Evolutionary conservation across 2,797 vertebrate species (phyloP), one percentile per base, ranked within the genome.

Genomic region (Xerus rutilus): DNA sequence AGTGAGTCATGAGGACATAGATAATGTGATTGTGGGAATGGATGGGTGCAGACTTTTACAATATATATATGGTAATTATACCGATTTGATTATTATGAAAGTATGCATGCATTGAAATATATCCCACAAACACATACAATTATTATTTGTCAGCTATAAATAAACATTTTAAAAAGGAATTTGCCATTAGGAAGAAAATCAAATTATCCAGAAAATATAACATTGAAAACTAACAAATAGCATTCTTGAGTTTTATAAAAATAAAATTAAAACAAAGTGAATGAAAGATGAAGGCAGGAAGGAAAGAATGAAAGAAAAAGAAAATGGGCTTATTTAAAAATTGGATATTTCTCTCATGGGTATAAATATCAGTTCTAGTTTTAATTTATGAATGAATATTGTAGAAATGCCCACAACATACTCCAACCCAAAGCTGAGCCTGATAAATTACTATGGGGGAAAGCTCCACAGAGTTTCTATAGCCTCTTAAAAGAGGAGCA

Each of bases 201-300:
- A 57, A 78, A 52, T 49, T 94, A 32, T 64, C 69, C 47, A 88
- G 54, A 93, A 89, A 87, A n/a, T 86, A 52, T 14, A 81, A 15
- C 2, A 0, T 25, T 89, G 23, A 57, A 96, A 93, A 73, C n/a
- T 87, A 76, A 47, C 20, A 91, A 94, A 84, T 1, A 64, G 20
- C 20, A 49, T 14, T 84, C 39, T 54, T 70, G 54, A 82, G 3
- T 59, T 77, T 78, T 77, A 32, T 76, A 39, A 64, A 88, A 65
- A 82, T 49, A 32, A 69, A 5, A 32, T n/a, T 39, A 79, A 85
- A 47, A 78, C 17, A 45, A 49, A 5, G 8, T n/a, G 4, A 32
- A 47, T 3, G 81, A 35, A 13, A 35, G n/a, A 8, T 3, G 32
- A 52, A 59, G 14, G 67, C 70, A 47, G 20, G 54, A 47, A 32